phyloP scores from a whole-genome alignment of 2,113 vertebrate genomes.

The Parotia lawesii region DNA sequence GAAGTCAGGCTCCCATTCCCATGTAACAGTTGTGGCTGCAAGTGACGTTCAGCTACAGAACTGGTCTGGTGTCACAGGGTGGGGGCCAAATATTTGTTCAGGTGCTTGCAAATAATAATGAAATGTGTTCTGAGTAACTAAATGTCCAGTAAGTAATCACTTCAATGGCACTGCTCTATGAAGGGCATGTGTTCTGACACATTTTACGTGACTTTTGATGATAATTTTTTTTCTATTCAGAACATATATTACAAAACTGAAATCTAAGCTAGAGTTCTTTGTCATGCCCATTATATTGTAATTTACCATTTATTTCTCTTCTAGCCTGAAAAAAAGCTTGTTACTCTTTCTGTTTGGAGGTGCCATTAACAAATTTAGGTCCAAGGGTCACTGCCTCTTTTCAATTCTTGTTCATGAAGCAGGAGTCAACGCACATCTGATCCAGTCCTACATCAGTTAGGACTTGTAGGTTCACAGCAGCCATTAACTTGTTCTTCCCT shows the following conservation, averaged over 20 bases:
- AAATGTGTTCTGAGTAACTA: not conserved
- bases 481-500: not conserved
- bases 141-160: not conserved
- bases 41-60: not conserved
- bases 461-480: not conserved
- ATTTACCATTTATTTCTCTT: not conserved
- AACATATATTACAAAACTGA: not conserved
- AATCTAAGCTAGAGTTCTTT: not conserved
- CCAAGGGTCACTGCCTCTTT: not conserved
- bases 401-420: not conserved
- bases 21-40: fast-evolving
- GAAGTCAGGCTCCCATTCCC: not conserved
- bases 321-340: not conserved
- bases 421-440: not conserved
- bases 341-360: not conserved
- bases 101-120: not conserved
- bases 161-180: not conserved
- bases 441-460: not conserved
- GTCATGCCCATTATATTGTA: not conserved
- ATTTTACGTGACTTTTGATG: not conserved
- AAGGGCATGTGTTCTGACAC: not conserved
- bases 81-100: not conserved
- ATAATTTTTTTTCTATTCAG: not conserved
- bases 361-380: not conserved
- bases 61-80: too few species aligned